Conservation (phyloP, 2,113 vertebrate species). For the Athene cunicularia region DNA sequence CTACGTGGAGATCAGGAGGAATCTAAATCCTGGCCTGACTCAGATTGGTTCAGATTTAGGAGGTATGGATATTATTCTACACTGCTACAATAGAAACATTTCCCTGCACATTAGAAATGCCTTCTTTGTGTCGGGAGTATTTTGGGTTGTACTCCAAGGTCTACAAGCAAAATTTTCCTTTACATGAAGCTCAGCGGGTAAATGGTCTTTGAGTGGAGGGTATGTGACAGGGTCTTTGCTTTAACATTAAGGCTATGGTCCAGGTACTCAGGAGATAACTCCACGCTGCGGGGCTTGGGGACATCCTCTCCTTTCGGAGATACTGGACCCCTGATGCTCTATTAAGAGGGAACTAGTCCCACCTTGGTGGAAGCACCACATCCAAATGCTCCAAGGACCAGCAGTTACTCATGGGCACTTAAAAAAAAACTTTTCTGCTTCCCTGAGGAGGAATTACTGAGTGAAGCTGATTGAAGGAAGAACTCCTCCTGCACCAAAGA, state of each 20-base stretch:
- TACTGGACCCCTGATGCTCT: background rate
- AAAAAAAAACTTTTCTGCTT: background rate
- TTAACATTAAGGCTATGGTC: background rate
- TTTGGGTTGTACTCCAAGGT: background rate
- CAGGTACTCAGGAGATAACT: background rate
- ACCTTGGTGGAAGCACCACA: background rate
- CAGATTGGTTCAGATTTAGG: background rate
- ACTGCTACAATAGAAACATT: background rate
- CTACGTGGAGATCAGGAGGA: background rate
- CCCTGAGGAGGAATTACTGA: background rate
- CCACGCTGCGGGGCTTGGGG: background rate
- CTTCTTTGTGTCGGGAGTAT: background rate
- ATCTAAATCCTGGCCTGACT: background rate
- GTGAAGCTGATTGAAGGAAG: background rate
- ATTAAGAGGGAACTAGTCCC: background rate
- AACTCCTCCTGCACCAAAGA: background rate
- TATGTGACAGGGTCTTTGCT: background rate
- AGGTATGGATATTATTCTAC: background rate
- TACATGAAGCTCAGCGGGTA: background rate
- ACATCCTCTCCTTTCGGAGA: background rate
- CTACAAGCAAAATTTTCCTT: background rate
- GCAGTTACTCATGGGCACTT: background rate
- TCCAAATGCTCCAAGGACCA: background rate
- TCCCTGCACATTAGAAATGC: background rate
- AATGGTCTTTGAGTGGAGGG: background rate